Conservation (phyloP, 2,797 vertebrate genomes). For the Novumbra hubbsi region DNA sequence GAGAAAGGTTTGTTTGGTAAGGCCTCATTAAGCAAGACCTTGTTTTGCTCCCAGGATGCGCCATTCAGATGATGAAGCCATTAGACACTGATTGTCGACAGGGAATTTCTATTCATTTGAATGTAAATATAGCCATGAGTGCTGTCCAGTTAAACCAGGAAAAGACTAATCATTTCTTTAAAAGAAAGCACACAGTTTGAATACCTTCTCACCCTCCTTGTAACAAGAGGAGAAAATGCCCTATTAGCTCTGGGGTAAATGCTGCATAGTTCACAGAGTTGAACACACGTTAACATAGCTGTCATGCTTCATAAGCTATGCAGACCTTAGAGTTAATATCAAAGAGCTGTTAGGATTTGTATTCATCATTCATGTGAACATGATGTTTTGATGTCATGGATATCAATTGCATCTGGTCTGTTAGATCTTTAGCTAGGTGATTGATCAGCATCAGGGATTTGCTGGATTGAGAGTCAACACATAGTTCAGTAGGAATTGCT, state of each 20-base stretch:
- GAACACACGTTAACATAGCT: not conserved
- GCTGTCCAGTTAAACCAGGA: not conserved
- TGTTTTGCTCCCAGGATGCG: conserved; percentile 19
- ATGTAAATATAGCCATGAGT: not conserved
- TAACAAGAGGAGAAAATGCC: not conserved
- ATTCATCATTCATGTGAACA: not conserved
- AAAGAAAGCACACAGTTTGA: not conserved
- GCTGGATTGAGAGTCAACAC: no score
- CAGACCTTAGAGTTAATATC: not conserved
- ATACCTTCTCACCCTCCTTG: not conserved
- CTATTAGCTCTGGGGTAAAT: not conserved
- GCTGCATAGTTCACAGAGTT: not conserved
- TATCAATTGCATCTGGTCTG: no score
- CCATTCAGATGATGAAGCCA: conserved; percentile 37
- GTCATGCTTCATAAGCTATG: not conserved
- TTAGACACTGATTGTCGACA: conserved; percentile 24
- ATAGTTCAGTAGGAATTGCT: no score
- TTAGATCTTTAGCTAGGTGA: no score
- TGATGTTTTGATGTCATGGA: no score
- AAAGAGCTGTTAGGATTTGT: not conserved
- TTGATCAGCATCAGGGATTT: no score
- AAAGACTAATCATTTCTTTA: not conserved
- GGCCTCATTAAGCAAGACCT: conserved; percentile 33
- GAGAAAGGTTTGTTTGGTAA: not conserved
- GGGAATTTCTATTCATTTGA: conserved; percentile 2